Base-by-base conservation (phyloP, 2,888 invertebrate genomes). In the Ornithoptera alexandrae region DNA sequence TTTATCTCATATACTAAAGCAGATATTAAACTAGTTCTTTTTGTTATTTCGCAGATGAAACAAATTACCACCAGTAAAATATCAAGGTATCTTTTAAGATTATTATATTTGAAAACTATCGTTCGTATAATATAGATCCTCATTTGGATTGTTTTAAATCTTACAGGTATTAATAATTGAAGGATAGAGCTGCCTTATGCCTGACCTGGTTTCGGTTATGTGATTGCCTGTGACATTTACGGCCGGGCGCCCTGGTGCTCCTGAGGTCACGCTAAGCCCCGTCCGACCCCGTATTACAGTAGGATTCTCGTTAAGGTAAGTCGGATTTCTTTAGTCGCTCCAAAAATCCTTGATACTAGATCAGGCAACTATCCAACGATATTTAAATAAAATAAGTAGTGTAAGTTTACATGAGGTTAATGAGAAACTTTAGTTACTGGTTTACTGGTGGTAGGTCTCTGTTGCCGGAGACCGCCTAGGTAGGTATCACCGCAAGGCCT, bases 121-220 rank as follows among this genome's bases (percentile, higher is more conserved):
- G 5, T 30, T 5, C 5, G 5, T 3, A 30, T 30, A 30, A 2
- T 30, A 30, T 30, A 30, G 30, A 30, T 30, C 30, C 18, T 53
- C 15, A 53, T 53, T n/a, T 5, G 1, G 18, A 12, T 53, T 18
- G 8, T 12, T 18, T 53, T 6, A 18, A 53, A 53, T 7, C 53
- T 53, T 7, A 18, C 6, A 7, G 15, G 53, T 3, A 7, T 53
- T 18, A n/a, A n/a, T 53, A 53, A 53, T 1, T n/a, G n/a, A 53
- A 5, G 18, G n/a, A 17, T 5, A n/a, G 18, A 53, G 18, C 53
- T 53, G 53, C 18, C 18, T 53, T 2, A 58, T 22, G 22, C 57
- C 57, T 58, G 60, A 36, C 60, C 60, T 60, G 60, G 36, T 60
- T 58, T 58, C 10, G 20, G 57, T 22, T 58, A 58, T 20, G 57